Evolutionary conservation across 2,113 vertebrate species (phyloP).

Genomic region (Plestiodon gilberti): DNA sequence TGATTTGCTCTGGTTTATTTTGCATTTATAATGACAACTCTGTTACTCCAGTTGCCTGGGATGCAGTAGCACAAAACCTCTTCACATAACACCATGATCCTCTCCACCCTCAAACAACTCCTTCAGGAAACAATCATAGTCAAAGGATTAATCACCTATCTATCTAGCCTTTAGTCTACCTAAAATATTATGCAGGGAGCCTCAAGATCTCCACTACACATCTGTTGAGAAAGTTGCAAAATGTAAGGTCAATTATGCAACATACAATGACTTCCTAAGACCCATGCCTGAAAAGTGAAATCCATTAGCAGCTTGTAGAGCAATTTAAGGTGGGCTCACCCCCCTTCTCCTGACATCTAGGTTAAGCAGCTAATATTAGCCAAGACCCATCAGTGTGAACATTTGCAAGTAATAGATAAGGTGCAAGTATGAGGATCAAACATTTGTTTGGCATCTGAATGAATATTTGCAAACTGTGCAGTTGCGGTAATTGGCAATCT

Average conservation of each 20-base stretch:
- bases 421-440: conserved; percentile 59
- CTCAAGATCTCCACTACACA: not conserved
- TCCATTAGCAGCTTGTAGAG: not conserved
- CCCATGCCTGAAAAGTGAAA: not conserved
- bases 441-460: conserved; percentile 69
- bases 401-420: conserved; percentile 65
- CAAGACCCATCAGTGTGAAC: conserved; percentile 54
- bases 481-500: conserved; percentile 43
- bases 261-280: not conserved
- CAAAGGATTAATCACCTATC: too few relatives aligned
- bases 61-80: too few relatives aligned
- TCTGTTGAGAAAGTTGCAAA: not conserved
- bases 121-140: not conserved
- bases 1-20: too few relatives aligned
- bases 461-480: conserved; percentile 57
- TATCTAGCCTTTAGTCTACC: not conserved
- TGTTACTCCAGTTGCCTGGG: too few relatives aligned
- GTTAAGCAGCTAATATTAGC: not conserved
- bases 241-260: not conserved
- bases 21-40: too few relatives aligned
- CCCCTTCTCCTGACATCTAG: not conserved
- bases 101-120: not conserved
- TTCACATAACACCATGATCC: too few relatives aligned
- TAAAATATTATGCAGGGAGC: not conserved
- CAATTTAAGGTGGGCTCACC: not conserved